A percentile compares a stretch with the other conserved stretches of the same genome.
Evolutionary conservation across 1,140 invertebrate genomes (phyloP).

Genomic region (Rhagoletis pomonella): DNA sequence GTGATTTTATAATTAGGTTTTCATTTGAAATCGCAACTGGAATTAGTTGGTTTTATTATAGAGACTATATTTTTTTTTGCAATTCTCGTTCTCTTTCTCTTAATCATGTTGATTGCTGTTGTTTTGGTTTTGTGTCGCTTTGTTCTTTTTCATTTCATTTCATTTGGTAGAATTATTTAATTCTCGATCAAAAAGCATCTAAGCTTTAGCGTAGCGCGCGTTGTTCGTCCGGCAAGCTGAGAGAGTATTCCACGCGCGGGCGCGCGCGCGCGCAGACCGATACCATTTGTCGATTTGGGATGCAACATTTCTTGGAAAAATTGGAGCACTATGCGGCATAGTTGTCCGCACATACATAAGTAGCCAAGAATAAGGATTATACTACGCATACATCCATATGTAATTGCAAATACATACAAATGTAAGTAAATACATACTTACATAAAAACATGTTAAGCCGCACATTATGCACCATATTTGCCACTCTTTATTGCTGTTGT

Average conservation of each 20-base stretch:
- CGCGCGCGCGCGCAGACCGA: not conserved
- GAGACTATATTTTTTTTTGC: not conserved
- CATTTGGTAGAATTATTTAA: conserved; percentile 13
- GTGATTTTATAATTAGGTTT: conserved; percentile 55
- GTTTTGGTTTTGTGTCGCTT: not conserved
- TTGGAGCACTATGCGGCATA: not conserved
- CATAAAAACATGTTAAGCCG: conserved; percentile 1
- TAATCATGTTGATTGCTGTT: not conserved
- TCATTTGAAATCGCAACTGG: conserved; percentile 54
- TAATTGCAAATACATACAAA: not conserved
- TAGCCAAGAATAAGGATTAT: conserved; percentile 37
- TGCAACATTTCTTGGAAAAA: conserved; percentile 30
- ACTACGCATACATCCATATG: conserved; percentile 9
- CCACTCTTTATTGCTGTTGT: not conserved
- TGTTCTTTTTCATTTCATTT: conserved; percentile 9
- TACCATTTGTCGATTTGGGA: conserved; percentile 43
- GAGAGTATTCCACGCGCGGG: no score
- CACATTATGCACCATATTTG: conserved; percentile 11
- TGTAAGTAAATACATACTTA: not conserved
- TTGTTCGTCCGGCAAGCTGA: not conserved
- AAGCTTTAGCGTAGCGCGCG: not conserved
- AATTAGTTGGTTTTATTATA: conserved; percentile 24
- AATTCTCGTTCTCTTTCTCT: not conserved
- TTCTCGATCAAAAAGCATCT: conserved; percentile 38
- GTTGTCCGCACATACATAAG: no score